These are phyloP conservation scores for Archips crataeganus DNA, from an alignment of 2,888 invertebrate species.

Conservation along the genomic window DNA sequence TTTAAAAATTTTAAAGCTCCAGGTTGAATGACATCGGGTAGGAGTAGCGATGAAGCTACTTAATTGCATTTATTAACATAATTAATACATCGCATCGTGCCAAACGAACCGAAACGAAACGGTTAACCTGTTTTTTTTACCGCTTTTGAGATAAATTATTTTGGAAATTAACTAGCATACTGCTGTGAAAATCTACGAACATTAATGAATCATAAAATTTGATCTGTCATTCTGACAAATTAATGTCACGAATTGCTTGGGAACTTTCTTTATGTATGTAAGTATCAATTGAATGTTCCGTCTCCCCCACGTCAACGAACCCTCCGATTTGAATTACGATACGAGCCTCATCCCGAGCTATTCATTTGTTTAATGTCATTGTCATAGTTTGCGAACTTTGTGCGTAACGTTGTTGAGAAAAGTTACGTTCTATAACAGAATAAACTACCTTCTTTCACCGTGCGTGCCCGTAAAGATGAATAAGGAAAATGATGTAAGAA, in stretches of 20 bases:
- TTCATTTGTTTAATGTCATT: slow-evolving; percentile 37
- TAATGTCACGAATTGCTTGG: slow-evolving; percentile 15
- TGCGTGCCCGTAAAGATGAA: not conserved
- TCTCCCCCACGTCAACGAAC: slow-evolving; percentile 44
- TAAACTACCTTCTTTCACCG: slow-evolving; percentile 19
- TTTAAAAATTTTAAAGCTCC: slow-evolving; percentile 44
- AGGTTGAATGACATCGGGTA: slow-evolving; percentile 71
- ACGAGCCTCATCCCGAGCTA: slow-evolving; percentile 35
- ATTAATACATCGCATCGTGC: slow-evolving; percentile 71
- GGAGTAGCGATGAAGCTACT: slow-evolving; percentile 58
- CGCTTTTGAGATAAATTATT: slow-evolving; percentile 49
- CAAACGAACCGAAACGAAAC: slow-evolving; percentile 72
- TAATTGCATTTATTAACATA: slow-evolving; percentile 83
- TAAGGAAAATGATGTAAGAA: not conserved
- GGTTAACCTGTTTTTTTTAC: slow-evolving; percentile 61
- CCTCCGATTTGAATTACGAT: slow-evolving; percentile 40
- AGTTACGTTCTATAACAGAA: slow-evolving; percentile 23
- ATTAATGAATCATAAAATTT: slow-evolving; percentile 8
- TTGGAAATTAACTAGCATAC: slow-evolving; percentile 44
- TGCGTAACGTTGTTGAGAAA: slow-evolving; percentile 41
- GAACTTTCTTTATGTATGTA: slow-evolving; percentile 39
- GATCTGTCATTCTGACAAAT: slow-evolving; percentile 28
- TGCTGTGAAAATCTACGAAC: slow-evolving; percentile 3
- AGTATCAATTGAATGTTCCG: slow-evolving; percentile 29
- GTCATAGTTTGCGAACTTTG: slow-evolving; percentile 28